Base-by-base conservation (phyloP, 2,113 vertebrate genomes). In the Corapipo altera region DNA sequence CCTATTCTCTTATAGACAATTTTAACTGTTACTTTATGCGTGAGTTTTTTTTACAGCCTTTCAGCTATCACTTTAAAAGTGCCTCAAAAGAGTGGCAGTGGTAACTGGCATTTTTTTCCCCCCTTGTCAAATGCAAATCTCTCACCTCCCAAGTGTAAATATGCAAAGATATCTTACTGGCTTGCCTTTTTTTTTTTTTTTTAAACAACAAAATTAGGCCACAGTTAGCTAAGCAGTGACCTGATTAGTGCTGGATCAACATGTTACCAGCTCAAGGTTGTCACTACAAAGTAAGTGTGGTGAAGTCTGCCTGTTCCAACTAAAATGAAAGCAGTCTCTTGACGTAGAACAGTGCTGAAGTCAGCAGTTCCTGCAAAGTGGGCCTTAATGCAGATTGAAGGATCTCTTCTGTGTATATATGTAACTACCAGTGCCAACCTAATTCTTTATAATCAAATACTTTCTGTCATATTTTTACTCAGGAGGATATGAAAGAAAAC, bases 361-460 rank as follows among this genome's bases (percentile, higher is more conserved):
- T 92, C 88, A 94, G 93, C 91, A 69, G 39, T 89, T 95, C 90
- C 74, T 86, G 88, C 57, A 52, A 81, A 94, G 84, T 51, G 15
- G 26, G 72, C 93, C 91, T 96, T 75, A 90, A 92, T 74, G 91
- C 59, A 93, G 95, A 95, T 43, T 94, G 92, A 95, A 96, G 81
- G 91, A 95, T 93, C 51, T 81, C 27, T 86, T 93, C 76, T 84
- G 48, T 91, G 33, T 89, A 44, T 81, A 6, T 75, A 52, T 44
- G 48, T 78, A 93, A 88, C n/a, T 91, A 93, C 59, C n/a, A 83
- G 62, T 95, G 92, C 94, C 90, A 96, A 89, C 87, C 88, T 93
- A 89, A 91, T 97, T 97, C 96, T 95, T 97, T 94, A 93, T 94
- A 94, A 98, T 98, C 96, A 96, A 88, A 94, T 95, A 94, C 75